Evolutionary conservation across 2,113 vertebrate genomes (phyloP).

Genomic region (Xiphias gladius): DNA sequence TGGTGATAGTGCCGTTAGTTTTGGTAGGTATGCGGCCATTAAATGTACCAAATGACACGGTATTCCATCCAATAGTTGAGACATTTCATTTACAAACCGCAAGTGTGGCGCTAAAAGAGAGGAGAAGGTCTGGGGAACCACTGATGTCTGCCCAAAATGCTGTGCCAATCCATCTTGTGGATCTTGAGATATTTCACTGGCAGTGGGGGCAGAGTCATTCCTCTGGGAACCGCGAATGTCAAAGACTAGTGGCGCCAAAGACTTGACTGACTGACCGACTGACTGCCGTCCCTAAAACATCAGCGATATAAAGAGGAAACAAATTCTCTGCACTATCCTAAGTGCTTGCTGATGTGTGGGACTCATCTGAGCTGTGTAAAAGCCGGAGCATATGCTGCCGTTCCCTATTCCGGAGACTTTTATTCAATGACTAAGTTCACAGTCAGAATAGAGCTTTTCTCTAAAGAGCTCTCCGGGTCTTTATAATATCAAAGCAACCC

Average conservation of each 20-base stretch:
- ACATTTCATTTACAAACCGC: background rate
- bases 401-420: constrained; percentile 51
- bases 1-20: no score
- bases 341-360: background rate
- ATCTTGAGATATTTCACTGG: background rate
- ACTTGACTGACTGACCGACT: background rate
- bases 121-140: background rate
- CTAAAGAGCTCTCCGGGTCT: constrained; percentile 40
- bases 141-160: no score
- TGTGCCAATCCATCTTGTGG: background rate
- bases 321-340: constrained; percentile 23
- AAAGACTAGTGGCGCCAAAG: background rate
- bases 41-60: background rate
- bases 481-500: constrained; percentile 56
- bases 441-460: constrained; percentile 41
- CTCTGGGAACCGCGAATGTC: background rate
- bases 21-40: no score
- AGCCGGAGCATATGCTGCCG: constrained; percentile 39
- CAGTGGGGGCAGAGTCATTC: background rate
- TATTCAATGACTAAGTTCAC: constrained; percentile 44
- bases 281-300: background rate
- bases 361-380: constrained; percentile 24
- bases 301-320: constrained; percentile 10
- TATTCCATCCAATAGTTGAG: background rate
- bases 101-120: background rate